Conservation (phyloP, 2,797 vertebrate genomes). For the Pangasius macronema region DNA sequence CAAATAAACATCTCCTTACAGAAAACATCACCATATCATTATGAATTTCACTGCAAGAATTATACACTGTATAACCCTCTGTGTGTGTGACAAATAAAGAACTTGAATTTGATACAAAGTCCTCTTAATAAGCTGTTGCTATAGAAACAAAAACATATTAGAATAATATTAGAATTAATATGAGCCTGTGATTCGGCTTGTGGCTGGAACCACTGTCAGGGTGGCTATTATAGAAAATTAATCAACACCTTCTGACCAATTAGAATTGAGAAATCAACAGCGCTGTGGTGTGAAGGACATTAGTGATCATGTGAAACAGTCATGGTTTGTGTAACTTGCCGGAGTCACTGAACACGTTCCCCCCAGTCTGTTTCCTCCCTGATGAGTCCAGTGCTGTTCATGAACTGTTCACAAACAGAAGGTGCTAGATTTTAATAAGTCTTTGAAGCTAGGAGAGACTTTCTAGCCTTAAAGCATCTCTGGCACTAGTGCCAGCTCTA, state of each 20-base stretch:
- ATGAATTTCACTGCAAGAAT: not conserved
- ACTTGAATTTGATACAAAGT: not conserved
- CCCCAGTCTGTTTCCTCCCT: not conserved
- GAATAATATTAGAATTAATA: not conserved
- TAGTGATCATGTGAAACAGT: constrained; percentile 2
- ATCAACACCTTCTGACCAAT: constrained; percentile 15
- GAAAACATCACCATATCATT: not conserved
- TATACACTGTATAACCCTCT: not conserved
- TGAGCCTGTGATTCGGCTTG: not conserved
- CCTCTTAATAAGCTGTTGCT: not conserved
- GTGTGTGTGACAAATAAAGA: not conserved
- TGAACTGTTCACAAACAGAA: not conserved
- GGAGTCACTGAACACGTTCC: not conserved
- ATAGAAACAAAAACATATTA: not conserved
- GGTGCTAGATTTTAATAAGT: constrained; percentile 13
- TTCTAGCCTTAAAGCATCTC: not conserved
- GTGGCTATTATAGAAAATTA: not conserved
- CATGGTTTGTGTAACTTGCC: not conserved
- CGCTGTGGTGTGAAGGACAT: not conserved
- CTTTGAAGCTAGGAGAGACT: not conserved
- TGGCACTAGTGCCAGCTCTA: not conserved
- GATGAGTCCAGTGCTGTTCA: constrained; percentile 12
- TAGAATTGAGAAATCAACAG: not conserved
- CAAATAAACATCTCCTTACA: not conserved
- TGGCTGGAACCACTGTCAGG: not conserved